Percentiles rank a stretch among this genome's conserved stretches.
Evolutionary conservation across 2,113 vertebrate species (phyloP).

Genomic region (Microcebus lehilahytsara): DNA sequence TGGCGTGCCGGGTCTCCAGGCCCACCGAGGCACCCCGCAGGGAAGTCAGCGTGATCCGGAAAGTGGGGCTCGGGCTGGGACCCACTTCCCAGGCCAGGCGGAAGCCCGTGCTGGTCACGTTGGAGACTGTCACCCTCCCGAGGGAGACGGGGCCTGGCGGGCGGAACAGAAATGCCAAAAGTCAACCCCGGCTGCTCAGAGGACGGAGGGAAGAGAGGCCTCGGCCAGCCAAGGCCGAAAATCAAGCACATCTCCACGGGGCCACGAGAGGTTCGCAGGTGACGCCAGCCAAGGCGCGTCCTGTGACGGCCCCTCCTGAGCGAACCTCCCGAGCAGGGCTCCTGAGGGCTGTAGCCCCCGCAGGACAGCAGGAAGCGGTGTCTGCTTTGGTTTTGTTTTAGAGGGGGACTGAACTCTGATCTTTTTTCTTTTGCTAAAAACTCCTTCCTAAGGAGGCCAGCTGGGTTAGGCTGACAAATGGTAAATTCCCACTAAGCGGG

Average conservation of each 20-base stretch:
- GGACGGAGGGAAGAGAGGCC: not conserved
- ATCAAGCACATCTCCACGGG: rapidly evolving
- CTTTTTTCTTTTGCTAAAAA: too few relatives aligned
- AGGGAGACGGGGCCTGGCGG: not conserved
- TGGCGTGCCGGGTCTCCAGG: constrained; percentile 21
- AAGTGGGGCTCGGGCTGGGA: not conserved
- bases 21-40: not conserved
- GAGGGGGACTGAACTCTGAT: too few relatives aligned
- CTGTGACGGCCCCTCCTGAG: rapidly evolving
- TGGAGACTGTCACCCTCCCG: constrained; percentile 25
- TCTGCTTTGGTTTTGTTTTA: not conserved
- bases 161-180: not conserved
- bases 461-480: too few relatives aligned
- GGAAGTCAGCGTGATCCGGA: constrained; percentile 69
- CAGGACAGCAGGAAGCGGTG: not conserved
- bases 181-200: rapidly evolving
- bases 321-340: rapidly evolving
- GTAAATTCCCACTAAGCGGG: too few relatives aligned
- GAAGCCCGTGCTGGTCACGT: constrained; percentile 38
- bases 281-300: rapidly evolving
- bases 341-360: rapidly evolving
- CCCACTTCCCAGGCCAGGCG: not conserved
- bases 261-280: not conserved
- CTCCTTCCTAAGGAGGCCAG: too few relatives aligned
- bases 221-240: rapidly evolving